phyloP scores from a whole-genome alignment of 2,888 invertebrate species.

The Encarsia formosa region DNA sequence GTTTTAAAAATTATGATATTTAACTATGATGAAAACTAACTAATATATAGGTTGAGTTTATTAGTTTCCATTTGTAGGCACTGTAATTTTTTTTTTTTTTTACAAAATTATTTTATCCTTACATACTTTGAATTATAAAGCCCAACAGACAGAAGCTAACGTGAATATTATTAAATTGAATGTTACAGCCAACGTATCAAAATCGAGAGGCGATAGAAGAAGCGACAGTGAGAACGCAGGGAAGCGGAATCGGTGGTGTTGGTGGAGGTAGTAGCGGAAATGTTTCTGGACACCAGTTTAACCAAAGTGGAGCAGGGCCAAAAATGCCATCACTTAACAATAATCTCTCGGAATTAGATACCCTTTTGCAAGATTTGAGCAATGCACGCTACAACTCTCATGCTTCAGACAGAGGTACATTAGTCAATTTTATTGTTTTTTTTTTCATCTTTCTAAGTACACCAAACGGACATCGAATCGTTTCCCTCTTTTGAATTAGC shows the following conservation, averaged over 20 bases:
- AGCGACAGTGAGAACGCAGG: constrained; percentile 51
- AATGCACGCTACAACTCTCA: constrained; percentile 63
- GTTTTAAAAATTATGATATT: too few relatives aligned
- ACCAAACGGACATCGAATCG: background rate
- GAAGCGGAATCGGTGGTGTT: constrained; percentile 28
- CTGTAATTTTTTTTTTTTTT: too few relatives aligned
- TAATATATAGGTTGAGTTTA: too few relatives aligned
- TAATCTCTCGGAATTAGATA: constrained; percentile 87
- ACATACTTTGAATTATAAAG: too few relatives aligned
- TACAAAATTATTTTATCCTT: too few relatives aligned
- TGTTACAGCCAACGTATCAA: constrained; percentile 63
- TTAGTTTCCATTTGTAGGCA: too few relatives aligned
- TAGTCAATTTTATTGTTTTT: background rate
- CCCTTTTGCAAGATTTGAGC: constrained; percentile 85
- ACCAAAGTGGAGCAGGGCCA: constrained; percentile 39
- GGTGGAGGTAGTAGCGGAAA: too few relatives aligned
- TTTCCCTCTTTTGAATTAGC: too few relatives aligned
- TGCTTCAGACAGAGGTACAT: constrained; percentile 52
- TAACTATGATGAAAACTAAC: too few relatives aligned
- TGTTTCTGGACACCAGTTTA: constrained; percentile 29
- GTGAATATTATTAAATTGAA: background rate
- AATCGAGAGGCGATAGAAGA: constrained; percentile 56
- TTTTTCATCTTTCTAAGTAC: constrained; percentile 21
- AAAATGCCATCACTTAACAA: constrained; percentile 59
- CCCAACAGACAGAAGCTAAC: background rate